A percentile compares a stretch with the other conserved stretches of the same genome.
Conservation (phyloP, 2,888 invertebrate species). For the Polietes domitor region DNA sequence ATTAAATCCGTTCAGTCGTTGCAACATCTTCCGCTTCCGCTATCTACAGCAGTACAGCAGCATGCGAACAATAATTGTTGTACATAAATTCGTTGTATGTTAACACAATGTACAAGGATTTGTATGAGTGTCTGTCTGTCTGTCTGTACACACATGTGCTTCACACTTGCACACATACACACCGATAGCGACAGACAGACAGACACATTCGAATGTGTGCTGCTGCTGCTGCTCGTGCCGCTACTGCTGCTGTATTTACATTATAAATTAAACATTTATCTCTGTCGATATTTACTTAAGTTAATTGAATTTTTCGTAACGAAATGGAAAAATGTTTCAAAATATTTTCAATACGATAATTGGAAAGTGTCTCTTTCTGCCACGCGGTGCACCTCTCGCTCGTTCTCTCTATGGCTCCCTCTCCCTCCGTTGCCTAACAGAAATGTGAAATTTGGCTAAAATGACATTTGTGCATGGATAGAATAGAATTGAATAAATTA, state of each 20-base stretch:
- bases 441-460: neutral
- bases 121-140: neutral
- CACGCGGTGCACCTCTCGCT: neutral
- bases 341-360: slow-evolving; percentile 60
- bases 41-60: slow-evolving; percentile 33
- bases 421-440: neutral
- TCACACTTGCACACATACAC: neutral
- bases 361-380: slow-evolving; percentile 29
- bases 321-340: slow-evolving; percentile 65
- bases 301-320: slow-evolving; percentile 70
- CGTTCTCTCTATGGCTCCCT: neutral
- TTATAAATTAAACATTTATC: slow-evolving; percentile 71
- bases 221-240: neutral
- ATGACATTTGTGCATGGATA: neutral
- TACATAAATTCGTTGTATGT: slow-evolving; percentile 52
- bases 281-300: slow-evolving; percentile 70
- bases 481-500: neutral
- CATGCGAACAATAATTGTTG: slow-evolving; percentile 49
- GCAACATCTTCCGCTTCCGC: slow-evolving; percentile 57
- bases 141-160: no score
- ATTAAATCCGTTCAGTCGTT: slow-evolving; percentile 55
- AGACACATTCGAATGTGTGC: slow-evolving; percentile 4
- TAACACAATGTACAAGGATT: slow-evolving; percentile 48
- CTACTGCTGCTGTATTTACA: slow-evolving; percentile 60
- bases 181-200: neutral